Conservation (phyloP, 2,888 invertebrate genomes). For the Netelia inedita region DNA sequence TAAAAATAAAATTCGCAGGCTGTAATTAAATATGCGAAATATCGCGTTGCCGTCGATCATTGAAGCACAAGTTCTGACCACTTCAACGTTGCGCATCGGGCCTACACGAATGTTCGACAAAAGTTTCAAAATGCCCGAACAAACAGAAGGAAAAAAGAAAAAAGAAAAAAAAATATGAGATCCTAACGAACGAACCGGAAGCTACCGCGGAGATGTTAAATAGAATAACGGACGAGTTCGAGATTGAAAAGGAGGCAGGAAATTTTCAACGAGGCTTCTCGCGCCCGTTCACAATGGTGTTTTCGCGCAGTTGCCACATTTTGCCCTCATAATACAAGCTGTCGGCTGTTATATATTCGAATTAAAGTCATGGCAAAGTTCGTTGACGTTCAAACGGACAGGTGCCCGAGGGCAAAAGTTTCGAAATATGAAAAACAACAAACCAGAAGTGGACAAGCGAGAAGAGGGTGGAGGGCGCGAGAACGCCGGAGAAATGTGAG, state of each 20-base stretch:
- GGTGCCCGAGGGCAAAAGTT: conserved; percentile 41
- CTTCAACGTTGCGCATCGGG: too few species aligned
- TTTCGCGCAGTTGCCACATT: neutral
- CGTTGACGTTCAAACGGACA: conserved; percentile 23
- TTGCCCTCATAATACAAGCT: neutral
- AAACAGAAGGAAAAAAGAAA: neutral
- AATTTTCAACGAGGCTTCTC: conserved; percentile 24
- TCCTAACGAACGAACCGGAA: neutral
- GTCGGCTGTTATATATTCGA: conserved; percentile 33
- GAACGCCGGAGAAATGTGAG: neutral
- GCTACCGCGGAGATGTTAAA: too few species aligned
- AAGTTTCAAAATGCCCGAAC: too few species aligned
- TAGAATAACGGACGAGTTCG: neutral
- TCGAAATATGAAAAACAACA: conserved; percentile 40
- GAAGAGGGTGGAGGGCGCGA: neutral
- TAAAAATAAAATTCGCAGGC: too few species aligned
- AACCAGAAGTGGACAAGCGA: neutral
- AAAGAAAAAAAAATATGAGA: neutral
- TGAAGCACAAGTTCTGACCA: too few species aligned
- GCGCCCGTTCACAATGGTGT: conserved; percentile 7
- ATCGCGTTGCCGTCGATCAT: too few species aligned
- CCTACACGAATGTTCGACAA: too few species aligned
- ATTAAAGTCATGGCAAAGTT: conserved; percentile 2
- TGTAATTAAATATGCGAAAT: too few species aligned
- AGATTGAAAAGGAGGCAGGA: neutral